Conservation (phyloP, 2,888 invertebrate species). For the Mesorhabditis belari region DNA sequence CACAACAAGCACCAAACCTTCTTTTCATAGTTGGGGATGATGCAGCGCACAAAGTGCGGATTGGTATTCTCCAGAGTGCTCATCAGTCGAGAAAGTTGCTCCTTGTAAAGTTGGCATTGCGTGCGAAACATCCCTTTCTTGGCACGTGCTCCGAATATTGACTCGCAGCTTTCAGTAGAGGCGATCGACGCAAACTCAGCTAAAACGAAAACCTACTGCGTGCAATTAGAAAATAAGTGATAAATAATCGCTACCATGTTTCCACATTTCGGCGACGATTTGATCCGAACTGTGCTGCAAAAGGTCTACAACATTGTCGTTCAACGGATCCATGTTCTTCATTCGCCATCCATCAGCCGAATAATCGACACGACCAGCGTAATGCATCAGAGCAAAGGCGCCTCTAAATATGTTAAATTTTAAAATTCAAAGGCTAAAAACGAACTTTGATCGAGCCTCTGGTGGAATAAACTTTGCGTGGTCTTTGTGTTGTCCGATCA, state of each 20-base stretch:
- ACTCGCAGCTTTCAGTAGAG: conserved; percentile 63
- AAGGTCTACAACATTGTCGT: conserved; percentile 93
- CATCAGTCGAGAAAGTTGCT: conserved; percentile 94
- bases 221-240: not conserved
- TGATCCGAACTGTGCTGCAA: conserved; percentile 87
- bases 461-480: conserved; percentile 84
- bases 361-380: conserved; percentile 67
- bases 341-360: conserved; percentile 95
- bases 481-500: conserved; percentile 81
- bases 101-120: conserved; percentile 96
- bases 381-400: conserved; percentile 74
- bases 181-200: conserved; percentile 76
- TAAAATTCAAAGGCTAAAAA: no score
- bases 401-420: no score
- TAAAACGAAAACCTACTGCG: conserved; percentile 46
- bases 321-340: conserved; percentile 99
- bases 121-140: conserved; percentile 87
- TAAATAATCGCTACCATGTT: conserved; percentile 66
- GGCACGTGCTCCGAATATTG: conserved; percentile 80
- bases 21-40: conserved; percentile 99
- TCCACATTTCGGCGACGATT: conserved; percentile 95
- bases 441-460: conserved; percentile 64
- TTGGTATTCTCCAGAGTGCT: conserved; percentile 77
- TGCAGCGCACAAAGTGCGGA: conserved; percentile 98
- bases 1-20: no score